These are phyloP conservation scores for Aphis craccivora DNA, from an alignment of 1,140 invertebrate genomes.

Conservation along the genomic window DNA sequence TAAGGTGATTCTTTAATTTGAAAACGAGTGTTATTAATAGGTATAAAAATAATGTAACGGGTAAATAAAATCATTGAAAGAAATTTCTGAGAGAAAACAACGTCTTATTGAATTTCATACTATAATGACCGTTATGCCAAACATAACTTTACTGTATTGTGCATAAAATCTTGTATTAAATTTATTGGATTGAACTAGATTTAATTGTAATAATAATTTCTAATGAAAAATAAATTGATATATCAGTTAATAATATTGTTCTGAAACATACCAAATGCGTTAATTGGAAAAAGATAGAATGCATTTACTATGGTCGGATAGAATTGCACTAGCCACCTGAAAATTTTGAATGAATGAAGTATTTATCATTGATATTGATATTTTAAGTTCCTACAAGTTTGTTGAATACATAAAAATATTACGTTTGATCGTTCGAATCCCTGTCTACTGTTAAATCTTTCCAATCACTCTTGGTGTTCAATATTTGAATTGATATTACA, in stretches of 20 bases:
- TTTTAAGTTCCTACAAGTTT: not conserved
- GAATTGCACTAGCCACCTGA: not conserved
- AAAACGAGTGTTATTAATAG: too few relatives aligned
- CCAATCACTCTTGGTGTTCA: not conserved
- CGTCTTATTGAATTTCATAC: not conserved
- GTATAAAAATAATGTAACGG: too few relatives aligned
- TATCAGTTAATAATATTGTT: not conserved
- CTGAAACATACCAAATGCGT: slow-evolving; percentile 40
- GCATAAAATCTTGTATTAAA: not conserved
- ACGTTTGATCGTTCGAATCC: not conserved
- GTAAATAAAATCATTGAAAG: not conserved
- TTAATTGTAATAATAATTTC: too few relatives aligned
- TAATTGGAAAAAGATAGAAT: not conserved
- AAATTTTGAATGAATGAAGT: not conserved
- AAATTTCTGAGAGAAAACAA: not conserved
- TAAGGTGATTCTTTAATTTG: too few relatives aligned
- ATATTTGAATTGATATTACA: not conserved
- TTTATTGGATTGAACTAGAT: not conserved
- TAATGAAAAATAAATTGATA: not conserved
- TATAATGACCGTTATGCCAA: not conserved
- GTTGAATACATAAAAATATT: not conserved
- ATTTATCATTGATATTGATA: not conserved
- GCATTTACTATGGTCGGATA: slow-evolving; percentile 14
- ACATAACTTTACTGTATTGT: not conserved
- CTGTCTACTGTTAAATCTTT: not conserved